Evolutionary conservation across 2,797 vertebrate species (phyloP).

Genomic region (Glossophaga mutica): DNA sequence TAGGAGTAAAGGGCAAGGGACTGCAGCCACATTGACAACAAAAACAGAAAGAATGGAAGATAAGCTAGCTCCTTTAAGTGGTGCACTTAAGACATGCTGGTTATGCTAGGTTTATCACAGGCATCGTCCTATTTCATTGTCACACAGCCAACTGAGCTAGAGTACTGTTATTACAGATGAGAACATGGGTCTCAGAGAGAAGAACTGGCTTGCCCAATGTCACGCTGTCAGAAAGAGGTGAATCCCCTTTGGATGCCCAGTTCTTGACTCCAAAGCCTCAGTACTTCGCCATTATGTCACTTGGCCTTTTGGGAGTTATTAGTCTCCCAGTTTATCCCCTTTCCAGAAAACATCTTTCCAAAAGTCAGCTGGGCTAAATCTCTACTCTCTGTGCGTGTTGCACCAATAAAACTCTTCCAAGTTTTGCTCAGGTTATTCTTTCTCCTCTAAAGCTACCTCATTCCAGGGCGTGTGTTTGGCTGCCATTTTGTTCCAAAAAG

Average conservation of each 20-base stretch:
- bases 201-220: background rate
- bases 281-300: too few relatives aligned
- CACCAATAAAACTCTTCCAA: background rate
- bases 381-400: fast-evolving
- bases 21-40: background rate
- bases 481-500: background rate
- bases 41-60: background rate
- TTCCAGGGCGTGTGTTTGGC: background rate
- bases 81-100: too few relatives aligned
- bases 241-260: background rate
- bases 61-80: background rate
- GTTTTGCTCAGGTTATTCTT: background rate
- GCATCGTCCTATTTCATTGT: too few relatives aligned
- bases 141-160: background rate
- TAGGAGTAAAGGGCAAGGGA: background rate
- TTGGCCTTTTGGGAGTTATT: background rate
- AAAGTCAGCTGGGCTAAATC: background rate
- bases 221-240: background rate
- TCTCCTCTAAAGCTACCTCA: background rate
- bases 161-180: background rate
- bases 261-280: background rate
- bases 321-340: background rate
- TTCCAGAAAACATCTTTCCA: background rate
- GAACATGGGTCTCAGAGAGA: background rate
- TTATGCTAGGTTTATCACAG: background rate